Conservation (phyloP, 2,797 vertebrate genomes). For the Aphelocoma californica region DNA sequence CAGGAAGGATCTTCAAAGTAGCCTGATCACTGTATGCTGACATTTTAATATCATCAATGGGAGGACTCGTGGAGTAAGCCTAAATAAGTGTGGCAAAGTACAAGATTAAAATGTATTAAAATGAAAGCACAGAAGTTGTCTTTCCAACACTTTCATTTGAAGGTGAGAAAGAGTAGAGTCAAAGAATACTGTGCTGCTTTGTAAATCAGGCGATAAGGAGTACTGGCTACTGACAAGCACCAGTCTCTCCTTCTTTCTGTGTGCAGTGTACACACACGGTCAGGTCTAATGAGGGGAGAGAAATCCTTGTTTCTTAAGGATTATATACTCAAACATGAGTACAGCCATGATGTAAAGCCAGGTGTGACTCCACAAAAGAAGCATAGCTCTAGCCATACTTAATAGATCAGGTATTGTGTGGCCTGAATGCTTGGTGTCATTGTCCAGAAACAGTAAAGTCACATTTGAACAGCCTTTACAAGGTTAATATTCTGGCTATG, state of each 20-base stretch:
- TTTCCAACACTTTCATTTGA: neutral
- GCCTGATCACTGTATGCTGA: neutral
- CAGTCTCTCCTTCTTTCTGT: neutral
- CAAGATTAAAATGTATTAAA: constrained; percentile 6
- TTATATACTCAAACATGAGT: neutral
- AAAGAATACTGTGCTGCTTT: neutral
- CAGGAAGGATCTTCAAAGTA: neutral
- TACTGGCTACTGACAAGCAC: neutral
- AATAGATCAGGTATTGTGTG: neutral
- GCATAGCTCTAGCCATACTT: neutral
- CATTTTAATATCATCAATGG: neutral
- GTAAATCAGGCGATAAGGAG: neutral
- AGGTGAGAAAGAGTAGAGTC: neutral
- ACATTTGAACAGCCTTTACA: neutral
- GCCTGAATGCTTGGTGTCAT: neutral
- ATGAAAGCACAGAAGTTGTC: neutral
- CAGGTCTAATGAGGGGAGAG: neutral
- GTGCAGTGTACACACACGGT: accelerated
- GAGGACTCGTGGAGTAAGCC: neutral
- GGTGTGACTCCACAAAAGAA: neutral
- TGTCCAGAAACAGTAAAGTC: neutral
- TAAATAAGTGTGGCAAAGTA: neutral
- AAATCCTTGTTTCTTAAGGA: neutral
- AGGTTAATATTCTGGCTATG: neutral
- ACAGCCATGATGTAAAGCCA: neutral